phyloP scores from a whole-genome alignment of 2,797 vertebrate genomes.

The Rhinichthys osculus region DNA sequence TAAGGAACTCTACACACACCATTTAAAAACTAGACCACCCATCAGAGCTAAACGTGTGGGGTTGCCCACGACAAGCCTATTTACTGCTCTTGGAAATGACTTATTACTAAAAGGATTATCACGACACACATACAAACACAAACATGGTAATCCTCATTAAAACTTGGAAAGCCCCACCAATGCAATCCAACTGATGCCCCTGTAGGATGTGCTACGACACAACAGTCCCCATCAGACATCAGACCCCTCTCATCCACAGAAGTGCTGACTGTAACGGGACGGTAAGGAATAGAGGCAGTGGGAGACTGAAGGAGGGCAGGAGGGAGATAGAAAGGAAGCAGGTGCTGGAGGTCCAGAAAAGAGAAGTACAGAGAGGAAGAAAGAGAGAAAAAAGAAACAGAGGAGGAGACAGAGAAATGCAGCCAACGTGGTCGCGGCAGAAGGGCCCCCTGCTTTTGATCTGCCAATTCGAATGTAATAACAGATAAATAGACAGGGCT shows the following conservation, averaged over 20 bases:
- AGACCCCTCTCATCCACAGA: constrained; percentile 60
- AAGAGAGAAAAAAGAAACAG: constrained; percentile 58
- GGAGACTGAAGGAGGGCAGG: constrained; percentile 22
- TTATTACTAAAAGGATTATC: constrained; percentile 82
- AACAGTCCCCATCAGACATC: constrained; percentile 55
- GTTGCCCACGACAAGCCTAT: constrained; percentile 70
- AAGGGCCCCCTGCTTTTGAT: constrained; percentile 76
- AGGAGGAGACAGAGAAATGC: constrained; percentile 36
- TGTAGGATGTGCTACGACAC: constrained; percentile 65
- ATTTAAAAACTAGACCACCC: constrained; percentile 40
- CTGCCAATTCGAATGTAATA: constrained; percentile 80
- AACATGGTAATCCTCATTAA: constrained; percentile 84
- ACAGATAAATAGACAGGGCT: constrained; percentile 81
- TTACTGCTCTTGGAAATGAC: constrained; percentile 74
- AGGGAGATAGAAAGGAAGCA: constrained; percentile 16
- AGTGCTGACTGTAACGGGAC: constrained; percentile 16
- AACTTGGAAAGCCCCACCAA: constrained; percentile 76
- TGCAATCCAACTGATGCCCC: constrained; percentile 63
- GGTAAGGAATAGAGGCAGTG: constrained; percentile 47
- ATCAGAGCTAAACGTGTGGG: constrained; percentile 40
- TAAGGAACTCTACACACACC: neutral
- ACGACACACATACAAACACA: constrained; percentile 82
- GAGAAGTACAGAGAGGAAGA: constrained; percentile 34
- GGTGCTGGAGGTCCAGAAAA: constrained; percentile 19
- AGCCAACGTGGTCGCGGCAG: constrained; percentile 72